Base-by-base conservation (phyloP, 2,888 invertebrate genomes). In the Yponomeuta sedellus region DNA sequence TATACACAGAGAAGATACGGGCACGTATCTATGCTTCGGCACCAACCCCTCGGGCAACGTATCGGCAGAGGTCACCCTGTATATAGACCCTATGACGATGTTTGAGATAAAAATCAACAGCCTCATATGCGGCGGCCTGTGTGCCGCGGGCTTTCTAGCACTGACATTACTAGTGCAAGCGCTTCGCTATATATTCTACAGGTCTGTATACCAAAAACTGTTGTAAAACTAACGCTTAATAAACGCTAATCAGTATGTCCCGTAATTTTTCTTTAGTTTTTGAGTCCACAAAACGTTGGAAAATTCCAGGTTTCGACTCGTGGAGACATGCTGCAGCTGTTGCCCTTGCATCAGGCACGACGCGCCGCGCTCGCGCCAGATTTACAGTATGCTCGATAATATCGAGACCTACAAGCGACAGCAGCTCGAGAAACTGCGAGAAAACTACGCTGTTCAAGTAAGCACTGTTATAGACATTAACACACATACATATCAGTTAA, bases 401-500 rank as follows among this genome's bases (percentile, higher is more conserved):
- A 96, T 98, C 74, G 97, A 98, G 80, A 94, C 94, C 71, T 97
- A 97, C 88, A 97, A 97, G 86, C 95, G 95, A 69, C 96, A 95
- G 79, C 97, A 98, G 78, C 88, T 98, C 76, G 97, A 98, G 75
- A 94, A 95, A 75, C 89, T 98, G 69, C 92, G 97, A 39, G 98
- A 98, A 81, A 98, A 98, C 86, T 98, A 98, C 83, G 95, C 97
- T 64, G 94, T 95, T 82, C 98, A 98, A 93, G 95, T 96, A 77
- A 85, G 75, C 73, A 19, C 20, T 10, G 28, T 61, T 19, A 11
- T 58, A 58, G 20, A 20, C 22, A 19, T 58, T 58, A 58, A 58
- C 20, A 58, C 58, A 58, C 12, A 25, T 19, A 10, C 10, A 12
- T n/a, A 40, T 25, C 16, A 52, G 19, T 22, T 44, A 20, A 25